Evolutionary conservation across 2,113 vertebrate species (phyloP).

Genomic region (Dicrurus megarhynchus): DNA sequence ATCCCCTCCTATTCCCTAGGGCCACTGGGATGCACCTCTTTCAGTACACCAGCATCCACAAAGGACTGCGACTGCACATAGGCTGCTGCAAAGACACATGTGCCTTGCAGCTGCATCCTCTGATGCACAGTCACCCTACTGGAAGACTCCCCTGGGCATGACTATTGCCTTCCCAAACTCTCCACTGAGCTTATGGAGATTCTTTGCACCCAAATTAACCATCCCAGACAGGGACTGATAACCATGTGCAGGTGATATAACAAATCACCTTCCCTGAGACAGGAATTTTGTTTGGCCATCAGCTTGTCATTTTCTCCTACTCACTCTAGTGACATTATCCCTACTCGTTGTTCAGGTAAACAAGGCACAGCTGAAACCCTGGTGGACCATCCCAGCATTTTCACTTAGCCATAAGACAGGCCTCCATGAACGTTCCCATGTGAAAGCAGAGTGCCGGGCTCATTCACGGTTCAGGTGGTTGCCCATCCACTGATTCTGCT

Average conservation of each 20-base stretch:
- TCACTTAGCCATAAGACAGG: not conserved
- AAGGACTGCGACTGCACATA: not conserved
- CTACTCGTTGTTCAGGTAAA: accelerated
- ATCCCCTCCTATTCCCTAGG: not conserved
- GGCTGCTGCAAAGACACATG: not conserved
- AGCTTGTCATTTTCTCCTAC: not conserved
- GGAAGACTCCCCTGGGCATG: too few species aligned
- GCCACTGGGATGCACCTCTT: not conserved
- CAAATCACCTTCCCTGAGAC: not conserved
- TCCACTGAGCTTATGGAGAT: not conserved
- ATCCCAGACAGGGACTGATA: not conserved
- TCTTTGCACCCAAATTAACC: not conserved
- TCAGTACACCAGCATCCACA: not conserved
- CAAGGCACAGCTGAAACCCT: not conserved
- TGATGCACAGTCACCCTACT: not conserved
- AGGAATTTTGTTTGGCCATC: not conserved
- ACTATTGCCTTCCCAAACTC: not conserved
- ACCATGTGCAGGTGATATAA: not conserved
- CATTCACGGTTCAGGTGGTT: accelerated
- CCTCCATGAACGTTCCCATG: accelerated
- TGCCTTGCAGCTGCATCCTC: not conserved
- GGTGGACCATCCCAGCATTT: not conserved
- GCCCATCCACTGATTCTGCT: not conserved
- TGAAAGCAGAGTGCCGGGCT: not conserved
- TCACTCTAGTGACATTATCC: not conserved